Base-by-base conservation (phyloP, 2,888 invertebrate species). In the Venusia cambrica region DNA sequence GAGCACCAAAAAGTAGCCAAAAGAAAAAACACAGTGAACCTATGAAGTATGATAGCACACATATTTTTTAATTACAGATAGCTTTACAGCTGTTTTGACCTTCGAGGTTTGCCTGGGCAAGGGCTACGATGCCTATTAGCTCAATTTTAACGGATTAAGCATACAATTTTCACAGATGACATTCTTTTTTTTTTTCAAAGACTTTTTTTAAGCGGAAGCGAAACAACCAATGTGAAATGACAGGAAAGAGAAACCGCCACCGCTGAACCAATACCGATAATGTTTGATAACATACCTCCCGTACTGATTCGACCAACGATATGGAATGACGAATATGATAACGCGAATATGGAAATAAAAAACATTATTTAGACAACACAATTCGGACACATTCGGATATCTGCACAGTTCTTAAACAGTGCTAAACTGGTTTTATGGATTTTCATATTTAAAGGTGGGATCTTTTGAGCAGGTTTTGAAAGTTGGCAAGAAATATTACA, bases 271-370 rank as follows among this genome's bases (percentile, higher is more conserved):
- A 35, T 57, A 48, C 22, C 38, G 48, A 46, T 34, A 46, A 38
- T 48, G 57, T 44, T 52, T 54, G 49, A 54, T 35, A 55, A 76
- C 76, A 67, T 75, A 75, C 74, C 74, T 75, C 68, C 74, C 68
- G 53, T 43, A 71, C 74, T 75, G 67, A 50, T 60, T 55, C 60
- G 67, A 63, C 57, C 52, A 60, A 62, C 56, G 38, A 52, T 46
- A 55, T 57, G 57, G 54, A 60, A 69, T 68, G 64, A 51, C 57
- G 66, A n/a, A 49, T 54, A 58, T 61, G 54, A 31, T 9, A 18
- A 28, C 27, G 27, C 52, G 58, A 51, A 69, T 78, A 76, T 78
- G 78, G 40, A 78, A 78, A 71, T 60, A 57, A 68, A 63, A 63
- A 65, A 63, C 51, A 47, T 31, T 44, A 41, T 36, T 47, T 48